Conservation (phyloP, 2,113 vertebrate genomes). For the Phaethon lepturus region DNA sequence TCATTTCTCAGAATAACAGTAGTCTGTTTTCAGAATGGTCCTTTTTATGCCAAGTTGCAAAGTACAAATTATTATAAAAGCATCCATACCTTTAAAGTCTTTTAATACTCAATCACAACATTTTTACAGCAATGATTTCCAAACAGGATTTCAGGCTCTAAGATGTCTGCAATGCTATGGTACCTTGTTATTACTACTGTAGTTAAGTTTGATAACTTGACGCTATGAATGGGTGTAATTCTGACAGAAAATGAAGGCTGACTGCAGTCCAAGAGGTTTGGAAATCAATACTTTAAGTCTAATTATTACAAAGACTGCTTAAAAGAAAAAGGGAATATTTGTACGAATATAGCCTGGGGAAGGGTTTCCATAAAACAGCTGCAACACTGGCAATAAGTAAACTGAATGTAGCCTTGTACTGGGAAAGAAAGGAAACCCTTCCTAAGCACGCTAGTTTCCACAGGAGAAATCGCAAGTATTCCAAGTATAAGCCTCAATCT, state of each 20-base stretch:
- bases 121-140: neutral
- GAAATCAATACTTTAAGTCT: neutral
- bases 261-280: neutral
- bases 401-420: neutral
- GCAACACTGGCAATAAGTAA: neutral
- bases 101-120: neutral
- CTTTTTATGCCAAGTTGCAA: neutral
- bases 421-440: neutral
- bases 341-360: neutral
- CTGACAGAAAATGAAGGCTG: neutral
- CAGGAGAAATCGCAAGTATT: neutral
- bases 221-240: neutral
- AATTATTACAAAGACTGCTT: neutral
- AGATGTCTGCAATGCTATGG: neutral
- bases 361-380: neutral
- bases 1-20: neutral
- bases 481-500: neutral
- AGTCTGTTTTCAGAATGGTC: constrained; percentile 62
- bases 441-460: neutral
- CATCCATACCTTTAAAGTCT: neutral
- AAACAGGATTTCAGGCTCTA: neutral
- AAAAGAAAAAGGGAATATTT: neutral
- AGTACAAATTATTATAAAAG: neutral
- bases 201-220: neutral
- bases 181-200: neutral